Conservation (phyloP, 1,140 invertebrate species). For the Calliphora vicina region DNA sequence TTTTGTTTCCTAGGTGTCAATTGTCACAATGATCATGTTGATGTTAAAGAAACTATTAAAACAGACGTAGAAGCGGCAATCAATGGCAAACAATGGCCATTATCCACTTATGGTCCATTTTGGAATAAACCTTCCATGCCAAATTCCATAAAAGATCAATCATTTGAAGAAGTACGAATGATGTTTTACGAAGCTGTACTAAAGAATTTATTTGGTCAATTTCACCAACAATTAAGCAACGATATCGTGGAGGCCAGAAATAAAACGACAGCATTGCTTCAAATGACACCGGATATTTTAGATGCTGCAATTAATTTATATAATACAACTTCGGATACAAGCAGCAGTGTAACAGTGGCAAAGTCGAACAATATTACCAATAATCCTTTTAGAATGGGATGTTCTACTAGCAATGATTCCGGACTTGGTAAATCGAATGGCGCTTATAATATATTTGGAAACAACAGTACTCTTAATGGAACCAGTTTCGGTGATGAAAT, state of each 20-base stretch:
- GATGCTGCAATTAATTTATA: slow-evolving; percentile 39
- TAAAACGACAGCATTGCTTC: slow-evolving; percentile 59
- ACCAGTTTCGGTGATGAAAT: no score
- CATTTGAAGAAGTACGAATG: slow-evolving; percentile 71
- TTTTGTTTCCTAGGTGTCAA: slow-evolving; percentile 69
- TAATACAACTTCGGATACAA: background rate
- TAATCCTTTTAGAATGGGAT: slow-evolving; percentile 42
- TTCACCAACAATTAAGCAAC: slow-evolving; percentile 51
- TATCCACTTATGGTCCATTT: slow-evolving; percentile 71
- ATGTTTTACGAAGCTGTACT: slow-evolving; percentile 68
- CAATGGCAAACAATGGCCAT: slow-evolving; percentile 72
- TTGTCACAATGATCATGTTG: slow-evolving; percentile 69
- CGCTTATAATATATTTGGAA: no score
- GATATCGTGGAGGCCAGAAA: slow-evolving; percentile 52
- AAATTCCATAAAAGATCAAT: slow-evolving; percentile 69
- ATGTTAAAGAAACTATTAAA: slow-evolving; percentile 59
- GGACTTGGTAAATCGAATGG: no score
- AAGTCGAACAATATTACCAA: slow-evolving; percentile 49
- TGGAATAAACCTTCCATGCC: slow-evolving; percentile 69
- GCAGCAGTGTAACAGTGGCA: background rate
- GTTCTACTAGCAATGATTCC: background rate
- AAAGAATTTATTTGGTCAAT: slow-evolving; percentile 52
- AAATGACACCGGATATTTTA: slow-evolving; percentile 44
- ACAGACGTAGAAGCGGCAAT: slow-evolving; percentile 67
- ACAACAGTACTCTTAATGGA: no score